Evolutionary conservation across 2,797 vertebrate genomes (phyloP), one percentile per base, ranked within the genome.

Genomic region (Clarias pachynema): DNA sequence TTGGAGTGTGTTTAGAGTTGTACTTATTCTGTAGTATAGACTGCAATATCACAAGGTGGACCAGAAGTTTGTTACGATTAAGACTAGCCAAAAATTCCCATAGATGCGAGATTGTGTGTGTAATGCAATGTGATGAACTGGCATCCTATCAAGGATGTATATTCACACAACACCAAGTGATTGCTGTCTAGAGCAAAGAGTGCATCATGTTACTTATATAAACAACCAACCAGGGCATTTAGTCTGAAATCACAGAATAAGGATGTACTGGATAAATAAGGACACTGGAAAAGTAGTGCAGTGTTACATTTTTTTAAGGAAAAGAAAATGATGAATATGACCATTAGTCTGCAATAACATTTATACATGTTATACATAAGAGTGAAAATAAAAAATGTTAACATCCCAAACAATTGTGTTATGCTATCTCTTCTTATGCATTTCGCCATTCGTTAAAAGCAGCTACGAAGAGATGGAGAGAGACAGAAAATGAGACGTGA

Each of bases 301-400:
- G 31, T 34, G 26, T 81, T 15, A 82, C n/a, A 49, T 9, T 40
- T 5, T 72, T 40, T 5, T 60, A 60, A 62, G 24, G 62, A 24
- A n/a, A 20, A 10, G 53, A 60, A 26, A 44, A 73, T 8, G 18
- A 53, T 18, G 12, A 79, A 79, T 62, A 62, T 37, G 31, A 59
- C 22, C 40, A n/a, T 79, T 70, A 80, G 22, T 80, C 59, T 80
- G n/a, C 77, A 85, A 79, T 62, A 70, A 53, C 31, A 53, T 70
- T 72, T 80, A 70, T 72, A 85, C 77, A 85, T 44, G 68, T 40
- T 68, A 15, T 62, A 79, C 65, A 70, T 24, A 56, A 26, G 26
- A 60, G 44, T 6, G 68, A 82, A 72, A 82, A 31, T 9, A 73
- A 44, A 31, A 83, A 53, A 26, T 31, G 18, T 72, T 2, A n/a